Percentiles rank a stretch among this genome's conserved stretches.
Evolutionary conservation across 2,113 vertebrate genomes (phyloP).

Genomic region (Anarhynchus alexandrinus): DNA sequence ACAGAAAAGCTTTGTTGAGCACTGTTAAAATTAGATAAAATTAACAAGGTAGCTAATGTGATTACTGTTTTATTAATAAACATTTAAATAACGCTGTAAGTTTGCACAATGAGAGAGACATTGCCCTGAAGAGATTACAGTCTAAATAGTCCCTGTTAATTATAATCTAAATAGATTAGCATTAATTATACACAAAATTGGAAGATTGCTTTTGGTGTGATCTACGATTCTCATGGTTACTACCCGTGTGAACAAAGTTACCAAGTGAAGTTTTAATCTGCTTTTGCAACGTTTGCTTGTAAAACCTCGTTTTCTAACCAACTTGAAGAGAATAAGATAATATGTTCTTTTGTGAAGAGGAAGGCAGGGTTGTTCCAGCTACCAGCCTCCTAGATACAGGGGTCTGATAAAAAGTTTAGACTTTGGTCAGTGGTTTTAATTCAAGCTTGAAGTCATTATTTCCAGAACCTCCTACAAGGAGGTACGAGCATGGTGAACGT

Average conservation of each 20-base stretch:
- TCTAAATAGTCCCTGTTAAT: constrained; percentile 6
- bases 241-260: background rate
- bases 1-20: background rate
- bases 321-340: background rate
- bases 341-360: background rate
- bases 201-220: background rate
- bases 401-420: background rate
- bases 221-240: background rate
- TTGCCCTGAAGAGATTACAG: background rate
- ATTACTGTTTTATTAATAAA: constrained; percentile 10
- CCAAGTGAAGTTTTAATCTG: background rate
- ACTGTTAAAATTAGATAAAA: background rate
- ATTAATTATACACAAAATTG: background rate
- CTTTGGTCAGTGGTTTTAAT: background rate
- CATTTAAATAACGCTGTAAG: background rate
- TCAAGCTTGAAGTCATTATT: background rate
- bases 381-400: background rate
- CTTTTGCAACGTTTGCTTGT: background rate
- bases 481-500: accelerated
- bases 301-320: background rate
- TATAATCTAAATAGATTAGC: background rate
- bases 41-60: background rate
- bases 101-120: background rate
- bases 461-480: background rate
- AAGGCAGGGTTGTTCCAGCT: background rate